These are phyloP conservation scores for Heterotilapia buettikoferi DNA, from an alignment of 2,113 vertebrate species.

Conservation along the genomic window DNA sequence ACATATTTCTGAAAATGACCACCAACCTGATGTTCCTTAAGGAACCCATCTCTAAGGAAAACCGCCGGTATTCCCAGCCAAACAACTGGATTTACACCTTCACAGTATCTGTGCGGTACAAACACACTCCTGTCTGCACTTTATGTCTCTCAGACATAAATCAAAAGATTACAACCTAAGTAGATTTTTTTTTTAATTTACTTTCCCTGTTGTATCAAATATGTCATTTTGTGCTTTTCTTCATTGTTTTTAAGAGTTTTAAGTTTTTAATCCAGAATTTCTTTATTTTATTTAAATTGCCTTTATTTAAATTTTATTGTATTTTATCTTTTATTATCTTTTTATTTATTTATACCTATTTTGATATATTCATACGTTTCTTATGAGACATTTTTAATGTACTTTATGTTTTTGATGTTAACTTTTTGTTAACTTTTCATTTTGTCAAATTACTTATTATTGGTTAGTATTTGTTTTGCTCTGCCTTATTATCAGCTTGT, in stretches of 20 bases:
- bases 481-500: neutral
- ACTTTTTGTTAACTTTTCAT: neutral
- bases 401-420: neutral
- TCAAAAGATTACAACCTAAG: neutral
- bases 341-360: neutral
- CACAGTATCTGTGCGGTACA: neutral
- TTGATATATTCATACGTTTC: neutral
- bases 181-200: fast-evolving
- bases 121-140: neutral
- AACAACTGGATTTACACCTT: neutral
- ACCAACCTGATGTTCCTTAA: neutral
- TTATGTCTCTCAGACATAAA: neutral
- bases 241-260: neutral
- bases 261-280: neutral
- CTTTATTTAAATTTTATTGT: neutral
- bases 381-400: neutral
- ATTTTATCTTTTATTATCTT: neutral
- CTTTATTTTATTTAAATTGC: neutral
- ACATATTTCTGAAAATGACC: neutral
- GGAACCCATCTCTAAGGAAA: neutral
- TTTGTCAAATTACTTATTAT: neutral
- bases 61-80: neutral
- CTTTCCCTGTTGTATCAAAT: neutral
- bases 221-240: fast-evolving
- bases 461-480: neutral